Base-by-base conservation (phyloP, 2,113 vertebrate genomes). In the Melanostigma gelatinosum region DNA sequence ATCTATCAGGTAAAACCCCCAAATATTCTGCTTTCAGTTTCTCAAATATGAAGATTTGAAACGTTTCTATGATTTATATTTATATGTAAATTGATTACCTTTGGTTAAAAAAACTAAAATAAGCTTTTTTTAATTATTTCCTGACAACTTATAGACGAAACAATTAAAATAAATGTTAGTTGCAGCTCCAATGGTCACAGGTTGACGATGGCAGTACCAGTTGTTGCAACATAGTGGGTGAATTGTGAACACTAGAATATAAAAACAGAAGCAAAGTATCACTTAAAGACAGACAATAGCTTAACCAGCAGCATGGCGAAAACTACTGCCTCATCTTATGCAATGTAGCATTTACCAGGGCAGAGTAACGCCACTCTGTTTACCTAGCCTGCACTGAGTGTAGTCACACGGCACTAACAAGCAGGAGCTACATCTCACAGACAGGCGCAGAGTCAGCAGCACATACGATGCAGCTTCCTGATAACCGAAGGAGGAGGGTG, bases 361-460 rank as follows among this genome's bases (percentile, higher is more conserved):
- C 64, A n/a, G 60, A 62, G 54, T 55, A 27, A 72, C 55, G 24
- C 54, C 62, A 15, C 32, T 22, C 12, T 61, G 46, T 79, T 74
- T 78, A 60, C 48, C 42, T 55, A 27, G 60, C 34, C 62, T 84
- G 57, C 62, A 38, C 52, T 78, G 13, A 32, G 55, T 50, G 36
- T 27, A 22, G 42, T 75, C 77, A 76, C 80, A 65, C 65, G 54
- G 54, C 50, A 24, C 34, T 66, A 70, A 71, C 50, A 48, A n/a
- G 22, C 40, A 44, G 22, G 38, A 73, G 67, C 54, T 54, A 8
- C 67, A 79, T 55, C 42, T 46, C 32, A 38, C 61, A 38, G 54
- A 46, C 40, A 72, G 24, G 44, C 24, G 62, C 65, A 52, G 63
- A 67, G 36, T 86, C 80, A 54, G 87, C 74, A 78, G 87, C 71